Evolutionary conservation across 2,888 invertebrate species (phyloP).

Genomic region (Rhopalosiphum nymphaeae): DNA sequence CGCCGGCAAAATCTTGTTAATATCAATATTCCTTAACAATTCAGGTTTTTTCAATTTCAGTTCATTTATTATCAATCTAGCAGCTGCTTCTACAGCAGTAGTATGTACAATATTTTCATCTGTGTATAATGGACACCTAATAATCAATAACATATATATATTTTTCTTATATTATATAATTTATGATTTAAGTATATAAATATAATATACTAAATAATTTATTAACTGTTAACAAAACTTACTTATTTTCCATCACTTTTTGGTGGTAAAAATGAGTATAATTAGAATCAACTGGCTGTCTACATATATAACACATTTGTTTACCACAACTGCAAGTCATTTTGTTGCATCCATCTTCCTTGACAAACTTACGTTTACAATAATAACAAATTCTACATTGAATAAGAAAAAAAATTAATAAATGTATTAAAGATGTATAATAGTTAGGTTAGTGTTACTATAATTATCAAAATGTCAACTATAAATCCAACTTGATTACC

Average conservation of each 20-base stretch:
- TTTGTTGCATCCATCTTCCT: constrained; percentile 75
- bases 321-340: constrained; percentile 75
- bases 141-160: background rate
- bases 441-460: background rate
- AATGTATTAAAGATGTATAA: background rate
- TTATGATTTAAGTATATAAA: background rate
- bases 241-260: constrained; percentile 25
- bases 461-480: background rate
- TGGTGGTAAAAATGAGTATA: constrained; percentile 66
- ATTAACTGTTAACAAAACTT: background rate
- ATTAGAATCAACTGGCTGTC: constrained; percentile 70
- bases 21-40: constrained; percentile 30
- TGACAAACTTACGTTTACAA: constrained; percentile 73
- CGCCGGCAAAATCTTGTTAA: constrained; percentile 37
- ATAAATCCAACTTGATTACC: constrained; percentile 59
- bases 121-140: constrained; percentile 56
- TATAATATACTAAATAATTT: background rate
- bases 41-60: constrained; percentile 19
- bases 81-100: constrained; percentile 58
- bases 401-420: background rate
- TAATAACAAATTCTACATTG: constrained; percentile 71
- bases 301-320: constrained; percentile 74
- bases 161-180: background rate
- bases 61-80: constrained; percentile 50
- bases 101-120: constrained; percentile 58